Evolutionary conservation across 2,797 vertebrate genomes (phyloP).

Genomic region (Tokudaia tokunoshimensis): DNA sequence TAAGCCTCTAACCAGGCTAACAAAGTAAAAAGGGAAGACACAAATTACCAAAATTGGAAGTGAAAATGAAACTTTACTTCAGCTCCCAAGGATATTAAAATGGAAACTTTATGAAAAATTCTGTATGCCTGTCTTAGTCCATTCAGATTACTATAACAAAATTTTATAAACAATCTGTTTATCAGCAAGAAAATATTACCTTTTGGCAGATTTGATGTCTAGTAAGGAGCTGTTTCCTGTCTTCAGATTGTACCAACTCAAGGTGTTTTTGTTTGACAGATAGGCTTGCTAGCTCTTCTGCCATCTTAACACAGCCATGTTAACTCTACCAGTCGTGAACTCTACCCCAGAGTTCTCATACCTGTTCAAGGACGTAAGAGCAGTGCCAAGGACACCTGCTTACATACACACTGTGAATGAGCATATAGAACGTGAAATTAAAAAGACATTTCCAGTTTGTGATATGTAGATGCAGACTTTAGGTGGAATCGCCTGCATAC

Average conservation of each 20-base stretch:
- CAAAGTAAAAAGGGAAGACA: not conserved
- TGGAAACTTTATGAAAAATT: not conserved
- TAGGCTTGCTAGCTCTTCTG: not conserved
- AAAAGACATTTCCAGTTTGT: not conserved
- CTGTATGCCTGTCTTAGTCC: not conserved
- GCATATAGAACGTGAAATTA: not conserved
- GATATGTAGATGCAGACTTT: not conserved
- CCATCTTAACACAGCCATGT: not conserved
- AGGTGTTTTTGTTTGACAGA: not conserved
- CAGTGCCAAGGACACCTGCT: not conserved
- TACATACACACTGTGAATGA: not conserved
- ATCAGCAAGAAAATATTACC: not conserved
- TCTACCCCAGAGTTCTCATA: not conserved
- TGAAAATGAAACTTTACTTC: constrained; percentile 5
- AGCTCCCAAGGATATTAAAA: constrained; percentile 2
- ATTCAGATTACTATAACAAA: not conserved
- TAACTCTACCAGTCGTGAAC: too few relatives aligned
- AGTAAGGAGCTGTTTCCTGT: not conserved
- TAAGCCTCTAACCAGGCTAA: not conserved
- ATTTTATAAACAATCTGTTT: not conserved
- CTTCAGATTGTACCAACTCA: not conserved
- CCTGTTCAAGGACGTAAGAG: not conserved
- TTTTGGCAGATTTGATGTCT: not conserved
- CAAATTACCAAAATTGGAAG: not conserved
- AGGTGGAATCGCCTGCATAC: too few relatives aligned